Evolutionary conservation across 2,797 vertebrate species (phyloP).

Genomic region (Dromococcyx pavoninus): DNA sequence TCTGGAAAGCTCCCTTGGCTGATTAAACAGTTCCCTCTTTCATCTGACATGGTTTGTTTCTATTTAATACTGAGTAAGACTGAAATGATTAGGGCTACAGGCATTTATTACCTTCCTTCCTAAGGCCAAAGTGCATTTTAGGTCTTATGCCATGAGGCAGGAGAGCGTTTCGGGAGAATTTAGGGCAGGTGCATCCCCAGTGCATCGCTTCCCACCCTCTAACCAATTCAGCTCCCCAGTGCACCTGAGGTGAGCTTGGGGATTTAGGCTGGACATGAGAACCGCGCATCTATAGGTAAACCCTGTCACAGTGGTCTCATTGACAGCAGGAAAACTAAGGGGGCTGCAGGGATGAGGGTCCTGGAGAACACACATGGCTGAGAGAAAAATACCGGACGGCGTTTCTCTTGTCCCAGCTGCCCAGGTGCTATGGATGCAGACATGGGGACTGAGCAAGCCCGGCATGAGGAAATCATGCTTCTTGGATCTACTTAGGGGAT

Average conservation of each 20-base stretch:
- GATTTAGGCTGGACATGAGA: background rate
- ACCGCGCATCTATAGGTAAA: background rate
- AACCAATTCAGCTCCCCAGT: background rate
- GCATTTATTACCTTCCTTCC: conserved; percentile 40
- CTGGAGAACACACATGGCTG: fast-evolving
- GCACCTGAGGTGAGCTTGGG: background rate
- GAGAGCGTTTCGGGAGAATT: conserved; percentile 13
- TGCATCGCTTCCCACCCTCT: background rate
- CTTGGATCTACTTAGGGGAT: background rate
- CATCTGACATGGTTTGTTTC: conserved; percentile 55
- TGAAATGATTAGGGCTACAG: conserved; percentile 9
- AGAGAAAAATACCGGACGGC: background rate
- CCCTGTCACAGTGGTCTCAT: fast-evolving
- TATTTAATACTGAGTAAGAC: conserved; percentile 49
- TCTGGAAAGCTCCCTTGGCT: background rate
- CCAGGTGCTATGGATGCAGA: background rate
- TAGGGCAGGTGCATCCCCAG: background rate
- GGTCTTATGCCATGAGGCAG: background rate
- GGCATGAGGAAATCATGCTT: background rate
- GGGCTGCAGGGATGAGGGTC: background rate
- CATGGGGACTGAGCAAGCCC: background rate
- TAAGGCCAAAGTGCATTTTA: conserved; percentile 12
- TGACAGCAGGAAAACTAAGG: background rate
- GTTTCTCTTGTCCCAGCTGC: background rate
- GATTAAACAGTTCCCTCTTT: conserved; percentile 53